A percentile compares a stretch with the other conserved stretches of the same genome.
Evolutionary conservation across 2,797 vertebrate genomes (phyloP).

Genomic region (Rhinichthys osculus): DNA sequence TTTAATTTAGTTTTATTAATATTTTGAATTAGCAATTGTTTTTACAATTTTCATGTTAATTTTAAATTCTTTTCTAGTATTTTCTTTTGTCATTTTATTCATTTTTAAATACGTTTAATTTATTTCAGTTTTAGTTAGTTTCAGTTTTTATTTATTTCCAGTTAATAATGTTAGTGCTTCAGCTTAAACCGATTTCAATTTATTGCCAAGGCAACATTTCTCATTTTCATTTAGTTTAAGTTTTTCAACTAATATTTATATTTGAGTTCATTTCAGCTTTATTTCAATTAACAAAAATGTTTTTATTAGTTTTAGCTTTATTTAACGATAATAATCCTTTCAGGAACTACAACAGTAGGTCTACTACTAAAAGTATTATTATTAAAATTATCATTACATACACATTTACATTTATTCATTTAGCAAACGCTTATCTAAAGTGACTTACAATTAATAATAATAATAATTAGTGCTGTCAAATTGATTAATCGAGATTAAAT

Average conservation of each 20-base stretch:
- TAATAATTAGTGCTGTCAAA: background rate
- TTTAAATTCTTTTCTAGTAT: background rate
- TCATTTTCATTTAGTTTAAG: background rate
- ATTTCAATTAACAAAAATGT: background rate
- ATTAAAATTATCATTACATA: background rate
- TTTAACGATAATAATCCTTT: background rate
- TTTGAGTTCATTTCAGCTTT: background rate
- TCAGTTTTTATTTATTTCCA: too few relatives aligned
- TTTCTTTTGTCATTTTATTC: background rate
- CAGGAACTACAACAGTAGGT: background rate
- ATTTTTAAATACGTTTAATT: background rate
- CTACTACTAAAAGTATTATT: background rate
- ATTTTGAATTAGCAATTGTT: background rate
- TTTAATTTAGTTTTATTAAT: background rate
- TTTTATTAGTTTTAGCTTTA: background rate
- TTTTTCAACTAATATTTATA: background rate
- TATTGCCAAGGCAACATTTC: background rate
- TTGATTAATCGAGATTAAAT: too few relatives aligned
- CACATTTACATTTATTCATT: background rate
- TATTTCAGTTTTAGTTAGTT: background rate
- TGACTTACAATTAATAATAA: background rate
- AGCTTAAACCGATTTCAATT: background rate
- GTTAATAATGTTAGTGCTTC: background rate
- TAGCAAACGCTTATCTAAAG: background rate
- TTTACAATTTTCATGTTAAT: too few relatives aligned